Evolutionary conservation across 1,140 invertebrate genomes (phyloP), one percentile per base, ranked within the genome.

Genomic region (Dinoponera quadriceps): DNA sequence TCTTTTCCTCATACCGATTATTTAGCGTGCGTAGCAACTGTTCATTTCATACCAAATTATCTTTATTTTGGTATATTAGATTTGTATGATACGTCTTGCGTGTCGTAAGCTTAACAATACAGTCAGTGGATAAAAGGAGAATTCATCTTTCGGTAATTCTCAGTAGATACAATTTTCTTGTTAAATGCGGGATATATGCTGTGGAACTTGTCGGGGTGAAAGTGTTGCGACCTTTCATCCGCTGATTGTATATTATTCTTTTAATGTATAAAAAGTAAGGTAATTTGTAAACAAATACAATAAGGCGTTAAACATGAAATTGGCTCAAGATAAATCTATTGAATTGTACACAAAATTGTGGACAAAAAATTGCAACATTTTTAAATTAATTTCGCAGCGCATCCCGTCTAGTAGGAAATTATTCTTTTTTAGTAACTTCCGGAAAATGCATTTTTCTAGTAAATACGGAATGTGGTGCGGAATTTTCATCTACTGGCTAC

Each of bases 1-100:
- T 1, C 49, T 80, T 78, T n/a, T 7, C n/a, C n/a, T 63, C 49
- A 33, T 49, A 62, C n/a, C 48, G 27, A 33, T 81, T 27, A 63
- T 51, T 82, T 72, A 59, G 38, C 1, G 27, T 59, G 20, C 57
- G 63, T 82, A 71, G 77, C 20, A 72, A 66, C 38, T 73, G 59
- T 55, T 66, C 63, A 72, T 72, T 59, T 62, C 54, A 44, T 69
- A 84, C 5, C 3, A 60, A n/a, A n/a, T n/a, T n/a, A n/a, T n/a
- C n/a, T n/a, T n/a, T n/a, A n/a, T n/a, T n/a, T n/a, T 33, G 29
- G 5, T 5, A 5, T 33, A 5, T 33, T 33, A 33, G 5, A 33
- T 33, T n/a, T 33, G 29, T 33, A 33, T 5, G 29, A 33, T 33
- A 33, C 5, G 29, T 33, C 2, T 33, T 5, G 29, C 5, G 5